These are phyloP conservation scores for Hydropotes inermis DNA, from an alignment of 2,113 vertebrate genomes.

Conservation along the genomic window DNA sequence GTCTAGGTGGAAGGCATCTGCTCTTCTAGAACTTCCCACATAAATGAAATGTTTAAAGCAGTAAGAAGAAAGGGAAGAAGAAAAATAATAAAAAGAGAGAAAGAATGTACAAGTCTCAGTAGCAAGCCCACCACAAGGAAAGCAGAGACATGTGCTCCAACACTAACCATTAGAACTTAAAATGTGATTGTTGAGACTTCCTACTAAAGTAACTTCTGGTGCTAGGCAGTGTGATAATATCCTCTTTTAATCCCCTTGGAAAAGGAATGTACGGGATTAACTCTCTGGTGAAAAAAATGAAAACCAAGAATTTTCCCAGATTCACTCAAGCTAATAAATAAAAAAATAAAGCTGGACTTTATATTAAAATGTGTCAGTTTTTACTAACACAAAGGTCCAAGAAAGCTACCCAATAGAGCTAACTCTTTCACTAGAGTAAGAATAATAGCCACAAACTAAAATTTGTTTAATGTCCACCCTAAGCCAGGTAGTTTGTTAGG, in stretches of 20 bases:
- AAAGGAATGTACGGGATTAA: background rate
- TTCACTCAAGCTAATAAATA: background rate
- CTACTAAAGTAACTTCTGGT: background rate
- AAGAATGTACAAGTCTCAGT: background rate
- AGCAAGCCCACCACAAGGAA: background rate
- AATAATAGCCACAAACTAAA: background rate
- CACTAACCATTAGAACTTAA: background rate
- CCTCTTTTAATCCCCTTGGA: background rate
- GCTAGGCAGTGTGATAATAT: background rate
- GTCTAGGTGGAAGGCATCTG: background rate
- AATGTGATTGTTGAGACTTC: background rate
- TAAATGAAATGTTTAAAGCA: background rate
- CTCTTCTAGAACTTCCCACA: background rate
- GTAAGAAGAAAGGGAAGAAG: background rate
- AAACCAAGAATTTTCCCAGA: background rate
- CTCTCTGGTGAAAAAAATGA: conserved; percentile 22
- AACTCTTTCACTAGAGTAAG: background rate
- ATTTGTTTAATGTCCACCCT: background rate
- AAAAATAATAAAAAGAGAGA: background rate
- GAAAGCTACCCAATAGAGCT: background rate
- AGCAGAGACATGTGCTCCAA: background rate
- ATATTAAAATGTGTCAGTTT: background rate
- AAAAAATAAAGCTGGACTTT: background rate
- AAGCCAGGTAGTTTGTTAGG: background rate
- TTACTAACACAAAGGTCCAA: background rate